Conservation (phyloP, 1,140 invertebrate species). For the Tetraneura akinire region DNA sequence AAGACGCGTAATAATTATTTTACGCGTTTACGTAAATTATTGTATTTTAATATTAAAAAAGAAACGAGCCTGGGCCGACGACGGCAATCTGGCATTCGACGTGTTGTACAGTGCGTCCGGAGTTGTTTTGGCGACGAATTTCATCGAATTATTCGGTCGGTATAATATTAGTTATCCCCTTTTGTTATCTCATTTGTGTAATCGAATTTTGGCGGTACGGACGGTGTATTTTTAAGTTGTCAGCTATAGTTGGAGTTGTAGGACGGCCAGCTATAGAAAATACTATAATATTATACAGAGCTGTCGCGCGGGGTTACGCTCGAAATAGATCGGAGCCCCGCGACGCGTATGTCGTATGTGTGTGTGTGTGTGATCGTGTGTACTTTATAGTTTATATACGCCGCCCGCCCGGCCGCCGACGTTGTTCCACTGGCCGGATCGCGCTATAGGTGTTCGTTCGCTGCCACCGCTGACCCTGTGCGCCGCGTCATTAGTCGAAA, state of each 20-base stretch:
- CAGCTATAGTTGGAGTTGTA: conserved; percentile 36
- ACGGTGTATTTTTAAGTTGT: conserved; percentile 48
- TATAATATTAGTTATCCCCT: not conserved
- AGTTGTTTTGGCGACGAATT: not conserved
- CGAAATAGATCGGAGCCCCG: conserved; percentile 48
- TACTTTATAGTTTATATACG: too few species aligned
- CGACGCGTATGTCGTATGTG: not conserved
- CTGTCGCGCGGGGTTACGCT: conserved; percentile 44
- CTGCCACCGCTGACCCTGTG: not conserved
- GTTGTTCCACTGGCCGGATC: not conserved
- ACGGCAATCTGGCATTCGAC: too few species aligned
- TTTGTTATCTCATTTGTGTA: conserved; percentile 47
- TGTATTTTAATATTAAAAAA: too few species aligned
- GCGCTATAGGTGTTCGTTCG: conserved; percentile 8
- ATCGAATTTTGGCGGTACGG: conserved; percentile 38
- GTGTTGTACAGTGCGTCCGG: too few species aligned
- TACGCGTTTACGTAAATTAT: too few species aligned
- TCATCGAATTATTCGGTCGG: too few species aligned
- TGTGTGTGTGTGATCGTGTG: not conserved
- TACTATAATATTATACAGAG: too few species aligned
- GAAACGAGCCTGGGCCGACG: too few species aligned
- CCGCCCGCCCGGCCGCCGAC: not conserved
- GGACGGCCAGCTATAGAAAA: conserved; percentile 47
- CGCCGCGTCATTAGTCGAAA: not conserved
- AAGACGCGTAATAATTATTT: too few species aligned